Conservation (phyloP, 2,113 vertebrate genomes). For the Corythaeola cristata region DNA sequence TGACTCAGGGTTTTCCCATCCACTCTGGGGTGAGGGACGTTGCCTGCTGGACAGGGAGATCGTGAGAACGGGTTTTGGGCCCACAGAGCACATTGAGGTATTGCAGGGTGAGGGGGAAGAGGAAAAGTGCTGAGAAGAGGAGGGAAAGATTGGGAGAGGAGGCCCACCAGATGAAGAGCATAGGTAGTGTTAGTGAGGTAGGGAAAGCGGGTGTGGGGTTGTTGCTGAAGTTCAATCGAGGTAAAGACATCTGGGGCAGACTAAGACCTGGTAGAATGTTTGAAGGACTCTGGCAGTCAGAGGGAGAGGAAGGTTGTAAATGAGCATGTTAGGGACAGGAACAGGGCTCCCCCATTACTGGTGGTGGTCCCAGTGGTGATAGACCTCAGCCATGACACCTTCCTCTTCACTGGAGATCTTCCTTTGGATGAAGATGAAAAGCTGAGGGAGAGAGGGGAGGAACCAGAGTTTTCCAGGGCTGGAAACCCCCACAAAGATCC, state of each 20-base stretch:
- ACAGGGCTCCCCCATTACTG: slow-evolving; percentile 57
- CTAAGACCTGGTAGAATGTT: neutral
- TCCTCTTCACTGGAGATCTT: slow-evolving; percentile 80
- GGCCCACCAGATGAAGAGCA: neutral
- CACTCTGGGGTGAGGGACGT: no score
- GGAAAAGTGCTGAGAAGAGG: neutral
- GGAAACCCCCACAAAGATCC: neutral
- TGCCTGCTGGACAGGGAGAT: no score
- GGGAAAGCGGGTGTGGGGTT: neutral
- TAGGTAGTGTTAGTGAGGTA: neutral
- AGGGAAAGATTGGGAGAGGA: neutral
- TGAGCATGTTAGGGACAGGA: neutral
- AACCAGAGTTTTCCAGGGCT: neutral
- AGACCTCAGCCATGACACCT: slow-evolving; percentile 76
- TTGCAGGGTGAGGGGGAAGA: neutral
- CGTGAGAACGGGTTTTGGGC: no score
- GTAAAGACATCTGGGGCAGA: neutral
- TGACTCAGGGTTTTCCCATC: no score
- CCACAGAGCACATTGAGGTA: neutral
- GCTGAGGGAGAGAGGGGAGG: slow-evolving; percentile 47
- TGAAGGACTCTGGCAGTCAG: neutral
- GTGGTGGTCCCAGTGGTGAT: slow-evolving; percentile 72
- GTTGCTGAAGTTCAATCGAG: neutral
- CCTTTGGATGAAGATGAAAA: slow-evolving; percentile 90
- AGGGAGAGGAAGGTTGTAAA: neutral